Conservation (phyloP, 92 coral and sea anemone genomes). For the Actinernus sp. region DNA sequence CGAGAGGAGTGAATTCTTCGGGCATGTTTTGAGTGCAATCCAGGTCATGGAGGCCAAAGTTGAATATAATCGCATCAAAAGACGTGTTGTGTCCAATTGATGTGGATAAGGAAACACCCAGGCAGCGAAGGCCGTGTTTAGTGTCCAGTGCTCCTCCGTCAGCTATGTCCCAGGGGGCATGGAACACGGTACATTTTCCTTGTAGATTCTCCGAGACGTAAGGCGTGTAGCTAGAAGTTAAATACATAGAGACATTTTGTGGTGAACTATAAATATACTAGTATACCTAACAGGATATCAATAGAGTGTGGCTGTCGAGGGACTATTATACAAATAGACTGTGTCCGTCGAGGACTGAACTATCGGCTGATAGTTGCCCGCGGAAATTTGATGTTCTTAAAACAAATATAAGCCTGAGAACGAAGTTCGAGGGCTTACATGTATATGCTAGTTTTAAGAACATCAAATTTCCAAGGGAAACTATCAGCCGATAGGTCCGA, state of each 20-base stretch:
- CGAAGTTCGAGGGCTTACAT: too few species aligned
- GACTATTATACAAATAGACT: too few species aligned
- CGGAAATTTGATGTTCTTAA: too few species aligned
- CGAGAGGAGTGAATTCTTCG: slow-evolving; percentile 63
- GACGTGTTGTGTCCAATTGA: slow-evolving; percentile 24
- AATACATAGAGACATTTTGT: not conserved
- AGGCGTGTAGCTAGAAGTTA: slow-evolving; percentile 47
- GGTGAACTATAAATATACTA: too few species aligned
- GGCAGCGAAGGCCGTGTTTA: slow-evolving; percentile 72
- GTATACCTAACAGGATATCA: too few species aligned
- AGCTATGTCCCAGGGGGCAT: slow-evolving; percentile 84
- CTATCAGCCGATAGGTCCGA: too few species aligned
- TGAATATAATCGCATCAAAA: slow-evolving; percentile 80
- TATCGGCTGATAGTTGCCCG: too few species aligned
- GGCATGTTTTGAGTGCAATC: slow-evolving; percentile 34
- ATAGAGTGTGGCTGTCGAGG: too few species aligned
- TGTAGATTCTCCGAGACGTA: slow-evolving; percentile 46
- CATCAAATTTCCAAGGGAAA: too few species aligned
- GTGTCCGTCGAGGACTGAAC: too few species aligned
- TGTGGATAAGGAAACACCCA: slow-evolving; percentile 57
- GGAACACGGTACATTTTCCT: slow-evolving; percentile 64
- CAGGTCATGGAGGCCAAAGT: slow-evolving; percentile 88
- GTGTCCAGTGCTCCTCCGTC: slow-evolving; percentile 94
- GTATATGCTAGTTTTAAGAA: too few species aligned
- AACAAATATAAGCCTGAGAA: too few species aligned